Conservation (phyloP, 2,113 vertebrate genomes). For the Ophiodon elongatus region DNA sequence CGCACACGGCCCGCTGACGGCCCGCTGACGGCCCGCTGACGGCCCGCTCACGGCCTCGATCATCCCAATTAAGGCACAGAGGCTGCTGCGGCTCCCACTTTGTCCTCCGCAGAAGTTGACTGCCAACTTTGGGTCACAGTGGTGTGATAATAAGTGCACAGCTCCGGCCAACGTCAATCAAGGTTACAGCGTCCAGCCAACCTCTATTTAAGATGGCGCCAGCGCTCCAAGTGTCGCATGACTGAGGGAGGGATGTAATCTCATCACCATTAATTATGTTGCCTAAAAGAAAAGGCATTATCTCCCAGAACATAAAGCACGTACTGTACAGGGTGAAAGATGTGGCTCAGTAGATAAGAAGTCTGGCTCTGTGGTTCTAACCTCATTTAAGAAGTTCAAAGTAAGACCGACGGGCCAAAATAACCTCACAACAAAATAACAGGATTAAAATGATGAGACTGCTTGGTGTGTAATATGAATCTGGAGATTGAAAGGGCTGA, state of each 20-base stretch:
- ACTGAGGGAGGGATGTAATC: conserved; percentile 31
- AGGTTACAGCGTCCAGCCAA: conserved; percentile 30
- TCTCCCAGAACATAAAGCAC: conserved; percentile 30
- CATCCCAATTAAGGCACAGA: conserved; percentile 53
- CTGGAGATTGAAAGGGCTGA: neutral
- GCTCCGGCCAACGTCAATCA: conserved; percentile 42
- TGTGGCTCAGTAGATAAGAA: conserved; percentile 24
- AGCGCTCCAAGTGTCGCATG: conserved; percentile 23
- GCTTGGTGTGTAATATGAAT: neutral
- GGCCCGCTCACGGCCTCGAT: conserved; percentile 44
- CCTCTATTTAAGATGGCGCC: conserved; percentile 53
- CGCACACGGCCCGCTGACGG: conserved; percentile 42
- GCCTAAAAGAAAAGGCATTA: conserved; percentile 32
- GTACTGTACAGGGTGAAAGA: conserved; percentile 2
- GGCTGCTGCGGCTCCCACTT: conserved; percentile 34
- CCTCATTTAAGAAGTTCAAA: conserved; percentile 34
- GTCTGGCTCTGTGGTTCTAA: conserved; percentile 20
- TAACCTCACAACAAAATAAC: neutral
- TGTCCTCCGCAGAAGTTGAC: conserved; percentile 40
- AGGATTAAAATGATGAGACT: conserved; percentile 11
- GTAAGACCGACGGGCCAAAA: neutral
- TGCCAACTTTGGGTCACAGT: conserved; percentile 47
- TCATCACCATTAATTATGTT: conserved; percentile 29
- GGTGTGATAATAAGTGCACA: conserved; percentile 40
- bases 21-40: conserved; percentile 39